Evolutionary conservation across 64 coral and sea anemone genomes (phyloP), one percentile per base, ranked within the genome.

Genomic region (Stichodactyla helianthus): DNA sequence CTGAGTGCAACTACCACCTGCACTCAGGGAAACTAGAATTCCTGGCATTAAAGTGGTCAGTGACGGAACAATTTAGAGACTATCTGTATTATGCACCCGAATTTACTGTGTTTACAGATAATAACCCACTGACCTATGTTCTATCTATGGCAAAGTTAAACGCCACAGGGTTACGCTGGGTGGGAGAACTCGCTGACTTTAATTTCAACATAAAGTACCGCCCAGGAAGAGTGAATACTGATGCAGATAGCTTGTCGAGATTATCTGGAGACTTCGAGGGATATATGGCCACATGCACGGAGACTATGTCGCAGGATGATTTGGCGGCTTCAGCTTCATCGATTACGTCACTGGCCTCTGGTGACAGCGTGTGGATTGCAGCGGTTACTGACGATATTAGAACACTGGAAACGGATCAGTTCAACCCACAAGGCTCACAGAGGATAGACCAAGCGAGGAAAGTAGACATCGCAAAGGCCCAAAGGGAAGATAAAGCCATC

Each of bases 91-190:
- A 88, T 60, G 52, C 77, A 17, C 86, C 86, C 16, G 53, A 56
- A 6, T 88, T 88, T 80, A 55, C 54, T 6, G 76, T 88, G 7
- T 88, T 79, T 23, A 88, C 86, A 7, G 86, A 88, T 76, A 88
- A 88, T 31, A 88, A 88, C 58, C 86, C 86, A 50, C 55, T 88
- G 9, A 88, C 86, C 5, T 88, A 88, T 59, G 86, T 88, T 35
- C 53, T 88, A 19, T 53, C 86, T 6, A 79, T 74, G 16, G 86
- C 86, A 6, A 88, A 88, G 77, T 74, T 88, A 3, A 88, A 88
- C 28, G 86, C 86, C 54, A 88, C 86, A 13, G 86, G 86, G 6
- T 26, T 88, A 25, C 55, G 55, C 0, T 88, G 86, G 86, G 86
- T 88, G 19, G 86, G 86, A 31, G 86, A 88, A 57, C 55, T 88